These are phyloP conservation scores for Cantharis rufa DNA, from an alignment of 2,888 invertebrate genomes.

Conservation along the genomic window DNA sequence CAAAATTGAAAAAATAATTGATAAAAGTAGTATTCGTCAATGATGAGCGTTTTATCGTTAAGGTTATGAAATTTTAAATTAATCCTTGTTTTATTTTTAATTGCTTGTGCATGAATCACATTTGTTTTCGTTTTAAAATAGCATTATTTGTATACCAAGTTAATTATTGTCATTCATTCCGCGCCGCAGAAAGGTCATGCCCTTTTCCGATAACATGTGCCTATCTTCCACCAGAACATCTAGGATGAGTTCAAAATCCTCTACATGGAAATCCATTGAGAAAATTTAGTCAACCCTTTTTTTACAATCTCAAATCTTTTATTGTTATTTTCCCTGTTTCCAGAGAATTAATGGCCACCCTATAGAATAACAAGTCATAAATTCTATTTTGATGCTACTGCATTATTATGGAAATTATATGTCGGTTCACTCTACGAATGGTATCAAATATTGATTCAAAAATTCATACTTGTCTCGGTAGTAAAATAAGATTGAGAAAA, in stretches of 20 bases:
- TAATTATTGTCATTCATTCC: not conserved
- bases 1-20: not conserved
- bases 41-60: not conserved
- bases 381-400: not conserved
- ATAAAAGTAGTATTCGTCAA: not conserved
- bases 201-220: not conserved
- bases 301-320: not conserved
- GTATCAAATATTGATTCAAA: not conserved
- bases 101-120: not conserved
- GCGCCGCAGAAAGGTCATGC: not conserved
- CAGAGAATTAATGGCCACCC: not conserved
- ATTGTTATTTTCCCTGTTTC: not conserved
- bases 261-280: not conserved
- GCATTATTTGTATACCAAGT: not conserved
- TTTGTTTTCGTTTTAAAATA: not conserved
- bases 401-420: not conserved
- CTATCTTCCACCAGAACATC: no score
- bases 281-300: not conserved
- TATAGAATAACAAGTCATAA: not conserved
- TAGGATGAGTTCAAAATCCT: no score
- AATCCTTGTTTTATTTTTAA: not conserved
- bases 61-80: not conserved
- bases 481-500: not conserved
- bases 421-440: not conserved
- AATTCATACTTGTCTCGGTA: not conserved